Evolutionary conservation across 2,113 vertebrate species (phyloP), one percentile per base, ranked within the genome.

Genomic region (Sinosuthora webbiana): DNA sequence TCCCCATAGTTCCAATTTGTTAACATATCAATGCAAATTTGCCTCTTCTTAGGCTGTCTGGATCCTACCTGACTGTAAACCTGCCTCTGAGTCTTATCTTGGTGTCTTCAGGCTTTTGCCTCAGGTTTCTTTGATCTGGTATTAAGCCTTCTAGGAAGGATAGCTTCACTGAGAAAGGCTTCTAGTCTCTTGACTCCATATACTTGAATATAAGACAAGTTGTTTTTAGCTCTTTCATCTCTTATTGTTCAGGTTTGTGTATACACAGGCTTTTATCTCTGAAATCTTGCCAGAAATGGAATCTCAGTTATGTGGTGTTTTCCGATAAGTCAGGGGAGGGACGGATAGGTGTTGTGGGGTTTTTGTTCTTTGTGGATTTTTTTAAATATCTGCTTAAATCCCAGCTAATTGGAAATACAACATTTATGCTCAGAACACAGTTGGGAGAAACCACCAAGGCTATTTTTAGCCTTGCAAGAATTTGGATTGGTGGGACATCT

Each of bases 341-440:
- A 27, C 1, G 0, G 7, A 13, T 2, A 0, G 5, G 7, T 47
- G 17, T 47, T 45, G 19, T 15, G 18, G 4, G 30, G 21, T 20
- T 24, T 41, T 57, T 57, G 13, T 80, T n/a, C 35, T 28, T 59
- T 44, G 39, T 10, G 10, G 4, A 2, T 19, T 31, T 76, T 56
- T 67, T 37, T 27, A 52, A 35, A 56, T 75, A 5, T n/a, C 33
- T 91, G 8, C 49, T 57, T 52, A 79, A 76, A 57, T 68, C 28
- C 15, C 41, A 68, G 9, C 15, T 60, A 15, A 52, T 62, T 45
- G 28, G 31, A 60, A 94, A 47, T 59, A 37, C 11, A 35, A 1
- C 19, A 7, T 37, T 76, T 76, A 30, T 55, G 16, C 30, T 74
- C 55, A 47, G 55, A 70, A 35, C 11, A 80, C 39, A 10, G 7